Percentiles rank a stretch among this genome's conserved stretches.
phyloP scores from a whole-genome alignment of 2,797 vertebrate species.

The Sibirionetta formosa region DNA sequence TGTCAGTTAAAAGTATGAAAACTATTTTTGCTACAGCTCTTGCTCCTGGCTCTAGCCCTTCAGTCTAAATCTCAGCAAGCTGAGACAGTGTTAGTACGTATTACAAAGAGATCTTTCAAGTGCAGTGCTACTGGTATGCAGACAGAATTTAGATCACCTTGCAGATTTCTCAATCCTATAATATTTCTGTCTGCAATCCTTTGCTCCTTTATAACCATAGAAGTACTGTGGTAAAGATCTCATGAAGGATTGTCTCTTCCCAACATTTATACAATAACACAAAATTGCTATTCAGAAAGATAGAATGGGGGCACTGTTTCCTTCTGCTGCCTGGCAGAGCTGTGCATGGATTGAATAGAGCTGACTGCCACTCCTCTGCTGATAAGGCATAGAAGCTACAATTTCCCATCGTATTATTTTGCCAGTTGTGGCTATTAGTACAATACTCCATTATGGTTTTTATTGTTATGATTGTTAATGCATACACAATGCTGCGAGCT shows the following conservation, averaged over 20 bases:
- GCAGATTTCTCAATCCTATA: neutral
- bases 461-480: neutral
- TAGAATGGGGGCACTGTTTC: slow-evolving; percentile 31
- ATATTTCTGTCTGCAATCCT: neutral
- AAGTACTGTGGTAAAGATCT: neutral
- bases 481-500: neutral
- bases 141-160: neutral
- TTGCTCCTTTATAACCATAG: neutral
- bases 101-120: neutral
- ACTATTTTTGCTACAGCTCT: neutral
- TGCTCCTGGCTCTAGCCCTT: neutral
- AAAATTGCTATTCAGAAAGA: slow-evolving; percentile 6
- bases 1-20: neutral
- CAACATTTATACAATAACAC: neutral
- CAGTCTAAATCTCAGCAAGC: neutral
- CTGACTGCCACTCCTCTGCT: neutral
- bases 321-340: slow-evolving; percentile 24
- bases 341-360: neutral
- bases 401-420: slow-evolving; percentile 18
- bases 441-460: slow-evolving; percentile 16
- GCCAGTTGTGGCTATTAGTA: neutral
- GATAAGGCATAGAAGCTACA: neutral
- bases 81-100: neutral
- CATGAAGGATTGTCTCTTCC: neutral
- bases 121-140: neutral